These are phyloP conservation scores for Xyliphius kryptos DNA, from an alignment of 2,113 vertebrate genomes.

Conservation along the genomic window DNA sequence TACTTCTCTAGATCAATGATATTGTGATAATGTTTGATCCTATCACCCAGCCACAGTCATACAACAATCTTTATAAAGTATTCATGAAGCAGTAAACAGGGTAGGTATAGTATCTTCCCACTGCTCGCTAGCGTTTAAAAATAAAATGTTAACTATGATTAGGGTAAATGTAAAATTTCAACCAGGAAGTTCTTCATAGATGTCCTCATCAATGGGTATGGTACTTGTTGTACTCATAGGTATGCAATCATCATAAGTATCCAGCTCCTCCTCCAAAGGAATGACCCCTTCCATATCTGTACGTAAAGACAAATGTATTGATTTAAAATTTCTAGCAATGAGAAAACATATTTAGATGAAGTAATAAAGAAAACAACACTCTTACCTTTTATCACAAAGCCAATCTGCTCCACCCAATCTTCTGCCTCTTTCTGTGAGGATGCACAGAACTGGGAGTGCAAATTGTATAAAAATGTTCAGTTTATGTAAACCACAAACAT, in stretches of 20 bases:
- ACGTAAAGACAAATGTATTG: neutral
- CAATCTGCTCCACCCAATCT: conserved; percentile 89
- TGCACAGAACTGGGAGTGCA: conserved; percentile 78
- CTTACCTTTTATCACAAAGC: conserved; percentile 87
- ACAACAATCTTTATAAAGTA: no score
- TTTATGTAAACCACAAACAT: neutral
- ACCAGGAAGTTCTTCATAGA: conserved; percentile 45
- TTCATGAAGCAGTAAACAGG: no score
- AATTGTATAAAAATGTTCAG: conserved; percentile 15
- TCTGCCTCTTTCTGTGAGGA: conserved; percentile 82
- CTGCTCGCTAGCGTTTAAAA: no score
- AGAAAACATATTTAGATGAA: neutral
- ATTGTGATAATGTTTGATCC: no score
- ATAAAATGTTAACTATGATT: neutral
- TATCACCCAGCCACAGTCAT: no score
- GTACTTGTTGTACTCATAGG: neutral
- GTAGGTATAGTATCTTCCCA: no score
- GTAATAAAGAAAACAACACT: neutral
- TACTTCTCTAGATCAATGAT: no score
- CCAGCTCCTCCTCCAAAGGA: conserved; percentile 38
- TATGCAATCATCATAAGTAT: conserved; percentile 39
- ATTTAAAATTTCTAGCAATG: neutral
- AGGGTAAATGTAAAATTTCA: neutral
- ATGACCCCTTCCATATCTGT: conserved; percentile 59
- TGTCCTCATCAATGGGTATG: conserved; percentile 36